Conservation (phyloP, 2,113 vertebrate genomes). For the Chionis minor region DNA sequence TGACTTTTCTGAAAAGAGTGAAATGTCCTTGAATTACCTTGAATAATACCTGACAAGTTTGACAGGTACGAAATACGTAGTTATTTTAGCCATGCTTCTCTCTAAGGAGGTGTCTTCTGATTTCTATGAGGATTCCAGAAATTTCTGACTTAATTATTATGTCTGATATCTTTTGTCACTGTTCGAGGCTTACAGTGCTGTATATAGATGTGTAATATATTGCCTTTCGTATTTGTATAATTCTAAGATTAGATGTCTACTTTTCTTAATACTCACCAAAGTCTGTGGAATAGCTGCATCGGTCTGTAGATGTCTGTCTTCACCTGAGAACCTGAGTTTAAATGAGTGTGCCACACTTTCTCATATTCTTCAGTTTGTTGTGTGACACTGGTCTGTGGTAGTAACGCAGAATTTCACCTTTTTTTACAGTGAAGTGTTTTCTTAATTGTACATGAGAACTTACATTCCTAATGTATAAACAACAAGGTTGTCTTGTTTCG, state of each 20-base stretch:
- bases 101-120: neutral
- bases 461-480: constrained; percentile 67
- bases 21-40: constrained; percentile 5
- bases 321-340: neutral
- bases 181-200: constrained; percentile 31
- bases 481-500: constrained; percentile 38
- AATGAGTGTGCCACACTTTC: neutral
- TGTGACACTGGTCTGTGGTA: neutral
- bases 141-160: neutral
- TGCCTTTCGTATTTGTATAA: constrained; percentile 44
- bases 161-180: constrained; percentile 7
- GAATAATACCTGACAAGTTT: neutral
- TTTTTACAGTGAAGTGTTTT: constrained; percentile 56
- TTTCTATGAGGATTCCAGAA: constrained; percentile 36
- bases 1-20: neutral
- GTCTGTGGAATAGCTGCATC: neutral
- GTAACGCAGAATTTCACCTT: constrained; percentile 15
- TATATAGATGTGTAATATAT: constrained; percentile 32
- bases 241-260: constrained; percentile 5
- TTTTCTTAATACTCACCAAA: neutral
- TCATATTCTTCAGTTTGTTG: neutral
- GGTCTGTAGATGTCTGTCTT: neutral
- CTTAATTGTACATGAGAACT: constrained; percentile 43
- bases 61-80: neutral
- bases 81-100: neutral